Conservation (phyloP, 2,113 vertebrate species). For the Sialia sialis region DNA sequence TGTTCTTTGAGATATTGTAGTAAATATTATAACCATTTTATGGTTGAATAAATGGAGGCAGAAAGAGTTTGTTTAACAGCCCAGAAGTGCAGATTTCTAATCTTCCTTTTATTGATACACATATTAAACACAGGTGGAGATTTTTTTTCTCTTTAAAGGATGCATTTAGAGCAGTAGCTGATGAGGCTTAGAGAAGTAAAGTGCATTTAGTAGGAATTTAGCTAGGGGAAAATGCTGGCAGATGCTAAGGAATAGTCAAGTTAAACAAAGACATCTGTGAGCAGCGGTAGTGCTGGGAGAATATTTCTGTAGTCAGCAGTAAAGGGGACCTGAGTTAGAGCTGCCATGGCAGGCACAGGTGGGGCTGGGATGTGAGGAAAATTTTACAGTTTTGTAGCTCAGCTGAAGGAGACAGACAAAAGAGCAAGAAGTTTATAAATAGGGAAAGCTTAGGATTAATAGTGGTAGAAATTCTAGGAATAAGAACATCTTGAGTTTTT, state of each 20-base stretch:
- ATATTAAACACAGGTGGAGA: background rate
- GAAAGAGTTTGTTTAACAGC: background rate
- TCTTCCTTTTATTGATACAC: background rate
- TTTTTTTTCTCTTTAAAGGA: background rate
- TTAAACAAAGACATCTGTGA: slow-evolving; percentile 31
- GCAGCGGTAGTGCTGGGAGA: background rate
- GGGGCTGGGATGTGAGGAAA: background rate
- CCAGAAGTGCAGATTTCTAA: background rate
- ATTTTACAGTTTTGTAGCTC: background rate
- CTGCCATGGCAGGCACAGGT: background rate
- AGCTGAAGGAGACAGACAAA: background rate
- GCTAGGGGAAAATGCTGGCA: background rate
- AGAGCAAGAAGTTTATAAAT: background rate
- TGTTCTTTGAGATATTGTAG: background rate
- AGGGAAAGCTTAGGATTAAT: background rate
- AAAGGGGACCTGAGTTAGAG: background rate
- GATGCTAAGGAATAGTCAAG: background rate
- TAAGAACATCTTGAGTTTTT: background rate
- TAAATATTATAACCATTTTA: slow-evolving; percentile 3
- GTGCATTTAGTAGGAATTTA: background rate
- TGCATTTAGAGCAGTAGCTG: background rate
- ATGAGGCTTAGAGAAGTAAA: background rate
- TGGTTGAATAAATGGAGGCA: background rate
- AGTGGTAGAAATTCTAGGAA: background rate
- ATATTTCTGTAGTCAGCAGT: background rate